phyloP scores from a whole-genome alignment of 1,140 invertebrate genomes.

The Ceratosolen fusciceps region DNA sequence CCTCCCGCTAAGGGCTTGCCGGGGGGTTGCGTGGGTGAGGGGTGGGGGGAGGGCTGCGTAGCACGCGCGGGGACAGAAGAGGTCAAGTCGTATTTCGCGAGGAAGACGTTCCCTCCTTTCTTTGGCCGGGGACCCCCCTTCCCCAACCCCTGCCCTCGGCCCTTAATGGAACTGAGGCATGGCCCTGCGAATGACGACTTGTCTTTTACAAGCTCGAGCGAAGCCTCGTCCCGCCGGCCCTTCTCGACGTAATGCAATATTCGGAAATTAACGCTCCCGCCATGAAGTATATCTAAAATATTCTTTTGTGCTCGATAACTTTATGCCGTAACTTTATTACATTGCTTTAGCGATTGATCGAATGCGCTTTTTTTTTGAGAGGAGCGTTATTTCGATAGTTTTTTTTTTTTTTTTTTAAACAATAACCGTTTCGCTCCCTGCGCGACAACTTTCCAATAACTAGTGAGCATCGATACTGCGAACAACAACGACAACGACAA shows the following conservation, averaged over 20 bases:
- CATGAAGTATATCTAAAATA: background rate
- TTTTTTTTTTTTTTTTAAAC: no score
- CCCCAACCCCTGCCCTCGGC: background rate
- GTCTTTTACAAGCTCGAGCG: background rate
- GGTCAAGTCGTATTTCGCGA: constrained; percentile 15
- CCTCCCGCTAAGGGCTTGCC: background rate
- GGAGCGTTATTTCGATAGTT: no score
- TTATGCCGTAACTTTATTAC: no score
- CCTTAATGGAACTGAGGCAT: constrained; percentile 37
- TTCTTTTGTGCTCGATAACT: no score
- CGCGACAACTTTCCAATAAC: no score
- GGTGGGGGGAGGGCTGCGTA: background rate
- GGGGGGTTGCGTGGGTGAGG: background rate
- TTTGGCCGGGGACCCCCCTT: background rate
- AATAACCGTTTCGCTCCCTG: no score
- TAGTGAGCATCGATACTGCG: no score
- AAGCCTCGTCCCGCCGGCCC: background rate
- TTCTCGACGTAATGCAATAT: constrained; percentile 27
- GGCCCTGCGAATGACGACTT: constrained; percentile 36
- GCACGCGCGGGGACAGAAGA: background rate
- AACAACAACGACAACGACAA: no score
- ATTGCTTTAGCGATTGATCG: no score
- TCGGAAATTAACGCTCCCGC: constrained; percentile 18
- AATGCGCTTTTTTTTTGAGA: no score
- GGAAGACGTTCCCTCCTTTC: background rate